Base-by-base conservation (phyloP, 1,140 invertebrate species). In the Lepidurus apus region DNA sequence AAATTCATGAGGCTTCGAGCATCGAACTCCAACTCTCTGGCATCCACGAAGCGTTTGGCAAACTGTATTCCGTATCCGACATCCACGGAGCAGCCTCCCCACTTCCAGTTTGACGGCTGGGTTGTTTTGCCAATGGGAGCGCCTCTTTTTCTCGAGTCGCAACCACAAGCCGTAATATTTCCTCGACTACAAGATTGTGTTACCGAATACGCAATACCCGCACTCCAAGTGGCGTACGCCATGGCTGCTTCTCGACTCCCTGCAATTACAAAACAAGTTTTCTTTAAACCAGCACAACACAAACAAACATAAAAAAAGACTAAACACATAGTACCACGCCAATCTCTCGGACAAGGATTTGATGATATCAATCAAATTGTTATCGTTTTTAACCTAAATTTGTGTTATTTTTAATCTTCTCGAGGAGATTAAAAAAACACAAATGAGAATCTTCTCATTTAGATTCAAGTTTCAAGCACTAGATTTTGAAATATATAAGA, bases 1-100 rank as follows among this genome's bases (percentile, higher is more conserved):
- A 98, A 88, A 87, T 99, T 98, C 95, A 98, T 98, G 80, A 96
- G 86, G 76, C 93, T 93, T 44, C 95, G 87, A 5, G 93, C 92
- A 84, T 96, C 93, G 0, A 90, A 88, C 84, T 95, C 93, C 77
- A 94, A 87, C 84, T 95, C 91, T 77, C 93, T 87, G 74, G 93
- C 91, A 85, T 96, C 94, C 80, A 95, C 88, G 86, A 95, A 95
- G 82, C 90, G 90, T 74, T 93, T 87, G 34, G 93, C 90, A 84
- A 93, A 91, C 80, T 89, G 88, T 83, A 92, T 90, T 10, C 93
- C 93, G 81, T 89, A 93, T 11, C 90, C 89, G 26, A 94, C 90
- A 82, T 93, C 91, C 0, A 91, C 92, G 80, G 92, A 93, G 82
- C 95, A 97, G 0, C 95, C 95, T 9, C 93, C 93, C 94, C 94